A percentile compares a stretch with the other conserved stretches of the same genome.
phyloP scores from a whole-genome alignment of 2,113 vertebrate genomes.

The Dryoscopus gambensis region DNA sequence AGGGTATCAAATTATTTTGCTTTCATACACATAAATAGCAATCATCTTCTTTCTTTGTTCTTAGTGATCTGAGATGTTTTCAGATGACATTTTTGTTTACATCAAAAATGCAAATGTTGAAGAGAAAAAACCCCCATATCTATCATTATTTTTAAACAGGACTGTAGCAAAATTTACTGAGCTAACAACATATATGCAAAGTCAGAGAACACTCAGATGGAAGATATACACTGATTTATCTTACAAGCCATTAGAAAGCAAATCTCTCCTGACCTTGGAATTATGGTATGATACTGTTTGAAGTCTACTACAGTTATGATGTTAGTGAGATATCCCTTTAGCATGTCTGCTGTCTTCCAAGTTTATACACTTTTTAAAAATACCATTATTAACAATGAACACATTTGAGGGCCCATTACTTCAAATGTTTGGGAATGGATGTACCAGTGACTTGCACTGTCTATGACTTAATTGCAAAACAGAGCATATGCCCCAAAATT shows the following conservation, averaged over 20 bases:
- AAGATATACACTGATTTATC: background rate
- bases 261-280: background rate
- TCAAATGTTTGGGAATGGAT: background rate
- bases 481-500: background rate
- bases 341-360: background rate
- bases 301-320: background rate
- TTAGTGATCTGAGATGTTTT: background rate
- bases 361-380: background rate
- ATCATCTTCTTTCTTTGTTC: background rate
- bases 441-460: background rate
- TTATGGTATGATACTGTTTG: background rate
- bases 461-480: background rate
- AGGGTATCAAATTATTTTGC: background rate
- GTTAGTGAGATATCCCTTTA: background rate
- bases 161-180: background rate
- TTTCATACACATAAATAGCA: background rate
- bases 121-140: rapidly evolving
- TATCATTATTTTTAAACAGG: background rate
- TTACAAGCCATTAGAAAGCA: background rate
- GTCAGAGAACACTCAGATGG: background rate
- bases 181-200: background rate
- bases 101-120: background rate
- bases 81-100: background rate
- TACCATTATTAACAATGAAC: background rate
- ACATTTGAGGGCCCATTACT: background rate